These are phyloP conservation scores for Mesocricetus auratus DNA, from an alignment of 2,113 vertebrate genomes.

Conservation along the genomic window DNA sequence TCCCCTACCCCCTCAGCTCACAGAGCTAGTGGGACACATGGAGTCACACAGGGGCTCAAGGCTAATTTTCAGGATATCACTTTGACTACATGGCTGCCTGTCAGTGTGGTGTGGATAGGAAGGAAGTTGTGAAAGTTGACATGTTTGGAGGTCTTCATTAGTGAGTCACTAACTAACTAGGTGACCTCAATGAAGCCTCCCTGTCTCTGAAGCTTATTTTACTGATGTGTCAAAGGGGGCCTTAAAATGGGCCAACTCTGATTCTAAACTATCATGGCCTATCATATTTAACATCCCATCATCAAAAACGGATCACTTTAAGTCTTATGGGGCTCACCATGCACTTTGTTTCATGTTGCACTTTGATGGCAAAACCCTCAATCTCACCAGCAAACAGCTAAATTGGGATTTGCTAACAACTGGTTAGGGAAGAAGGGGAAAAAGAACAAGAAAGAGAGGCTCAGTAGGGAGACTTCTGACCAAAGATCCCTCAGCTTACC, in stretches of 20 bases:
- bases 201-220: conserved; percentile 26
- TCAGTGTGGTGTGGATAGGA: neutral
- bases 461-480: neutral
- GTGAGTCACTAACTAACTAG: neutral
- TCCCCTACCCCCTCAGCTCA: neutral
- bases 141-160: neutral
- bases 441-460: neutral
- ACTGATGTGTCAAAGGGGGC: conserved; percentile 7
- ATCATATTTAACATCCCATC: neutral
- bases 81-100: neutral
- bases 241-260: neutral
- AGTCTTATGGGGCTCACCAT: neutral
- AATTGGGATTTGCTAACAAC: neutral
- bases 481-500: neutral
- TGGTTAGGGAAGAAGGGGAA: conserved; percentile 28
- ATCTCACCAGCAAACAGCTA: conserved; percentile 30
- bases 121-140: neutral
- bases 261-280: neutral
- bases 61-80: neutral
- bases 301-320: conserved; percentile 22
- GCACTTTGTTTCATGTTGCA: neutral
- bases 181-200: neutral
- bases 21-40: neutral
- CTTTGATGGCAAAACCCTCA: neutral
- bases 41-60: neutral